Evolutionary conservation across 2,113 vertebrate genomes (phyloP), one percentile per base, ranked within the genome.

Genomic region (Syngnathoides biaculeatus): DNA sequence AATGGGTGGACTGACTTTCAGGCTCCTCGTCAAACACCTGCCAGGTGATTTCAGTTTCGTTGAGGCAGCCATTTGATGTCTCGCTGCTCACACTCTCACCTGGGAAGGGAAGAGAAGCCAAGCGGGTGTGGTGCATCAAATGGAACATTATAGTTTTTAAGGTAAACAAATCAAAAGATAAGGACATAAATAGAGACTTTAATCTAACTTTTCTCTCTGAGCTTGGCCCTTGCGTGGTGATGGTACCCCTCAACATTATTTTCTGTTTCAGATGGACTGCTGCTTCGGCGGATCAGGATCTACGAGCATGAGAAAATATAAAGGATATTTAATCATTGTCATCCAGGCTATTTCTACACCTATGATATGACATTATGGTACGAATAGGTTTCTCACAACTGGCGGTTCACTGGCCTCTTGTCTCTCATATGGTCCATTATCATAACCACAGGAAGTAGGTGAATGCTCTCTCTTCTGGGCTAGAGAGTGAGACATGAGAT

Each of bases 21-120:
- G 85, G 91, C 47, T 95, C 95, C 1, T 97, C 96, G 19, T 98
- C 95, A 3, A 91, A 89, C 0, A 79, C 78, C 74, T 93, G 94
- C 95, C 96, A 99, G 27, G 92, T 84, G 9, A 81, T 80, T 53
- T 98, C 96, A 7, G 90, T 75, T 13, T 98, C 96, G 0, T 87
- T 92, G 24, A 81, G 87, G 73, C 87, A 95, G 79, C 95, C 93
- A 62, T 93, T 89, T 62, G 91, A 94, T 0, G 88, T 86, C 69
- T 98, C 95, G 1, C 95, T 96, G 80, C 94, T 94, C 42, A 96
- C 48, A 14, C 95, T 98, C 79, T 95, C 96, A 86, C 94, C 97
- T 99, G 70, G 24, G 13, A 67, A 24, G 59, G 58, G 0, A 14
- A 24, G 59, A 56, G 0, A 14, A 15, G 24, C 19, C 22, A 12